A percentile compares a stretch with the other conserved stretches of the same genome.
These are phyloP conservation scores for Erpetoichthys calabaricus DNA, from an alignment of 2,797 vertebrate genomes.

Conservation along the genomic window DNA sequence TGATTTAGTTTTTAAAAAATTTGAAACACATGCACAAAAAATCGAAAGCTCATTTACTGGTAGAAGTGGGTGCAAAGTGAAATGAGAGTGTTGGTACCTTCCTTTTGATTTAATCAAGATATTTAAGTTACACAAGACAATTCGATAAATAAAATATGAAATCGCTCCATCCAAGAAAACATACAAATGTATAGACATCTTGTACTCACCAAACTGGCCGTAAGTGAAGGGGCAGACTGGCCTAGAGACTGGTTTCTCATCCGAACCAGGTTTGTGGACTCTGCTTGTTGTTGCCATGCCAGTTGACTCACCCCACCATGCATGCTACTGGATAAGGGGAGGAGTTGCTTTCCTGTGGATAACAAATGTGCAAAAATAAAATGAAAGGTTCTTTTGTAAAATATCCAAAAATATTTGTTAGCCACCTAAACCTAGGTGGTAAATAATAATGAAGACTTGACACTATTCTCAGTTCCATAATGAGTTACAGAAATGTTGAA, in stretches of 20 bases:
- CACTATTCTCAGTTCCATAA: too few relatives aligned
- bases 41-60: too few relatives aligned
- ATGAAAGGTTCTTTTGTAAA: too few relatives aligned
- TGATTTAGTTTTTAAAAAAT: too few relatives aligned
- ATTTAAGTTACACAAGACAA: neutral
- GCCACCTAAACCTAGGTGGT: too few relatives aligned
- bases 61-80: too few relatives aligned
- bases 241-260: conserved; percentile 86
- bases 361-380: neutral
- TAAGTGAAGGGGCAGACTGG: conserved; percentile 87
- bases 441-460: too few relatives aligned
- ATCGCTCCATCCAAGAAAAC: neutral
- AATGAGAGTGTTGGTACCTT: rapidly evolving
- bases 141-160: conserved; percentile 7
- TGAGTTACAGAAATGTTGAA: too few relatives aligned
- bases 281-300: conserved; percentile 57
- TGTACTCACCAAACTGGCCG: conserved; percentile 74
- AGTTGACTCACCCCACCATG: conserved; percentile 73
- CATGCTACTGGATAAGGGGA: conserved; percentile 78
- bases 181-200: neutral
- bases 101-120: neutral
- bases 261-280: conserved; percentile 78
- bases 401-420: too few relatives aligned
- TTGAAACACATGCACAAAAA: too few relatives aligned
- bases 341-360: conserved; percentile 76